Evolutionary conservation across 2,888 invertebrate species (phyloP), one percentile per base, ranked within the genome.

Genomic region (Pandemis corylana): DNA sequence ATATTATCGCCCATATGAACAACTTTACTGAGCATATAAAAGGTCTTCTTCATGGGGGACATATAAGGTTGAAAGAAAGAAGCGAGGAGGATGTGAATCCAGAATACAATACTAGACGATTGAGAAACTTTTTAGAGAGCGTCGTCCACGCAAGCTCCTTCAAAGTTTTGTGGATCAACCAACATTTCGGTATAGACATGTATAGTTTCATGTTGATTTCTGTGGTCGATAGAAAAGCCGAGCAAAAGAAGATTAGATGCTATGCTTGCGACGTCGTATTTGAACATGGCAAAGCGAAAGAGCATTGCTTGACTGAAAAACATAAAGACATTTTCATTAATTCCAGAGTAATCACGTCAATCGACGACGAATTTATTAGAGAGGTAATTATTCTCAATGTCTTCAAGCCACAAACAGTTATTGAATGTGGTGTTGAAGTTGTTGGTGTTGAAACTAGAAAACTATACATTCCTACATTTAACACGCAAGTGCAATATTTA

Each of bases 351-450:
- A 20, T 87, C 9, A 75, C 77, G 15, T 77, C 79, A 20, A 72
- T 77, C 5, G 61, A 80, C 2, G 71, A 74, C 0, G 87, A 88
- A 70, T 87, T 88, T 75, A 77, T 91, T 10, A 84, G 92, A 84
- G 83, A 90, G 85, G 92, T 91, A 81, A 80, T 78, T 9, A 62
- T 28, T 20, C 28, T 62, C 9, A n/a, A 12, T n/a, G n/a, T 51
- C n/a, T n/a, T 15, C 15, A 15, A 20, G 3, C 12, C 44, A 44
- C 9, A 1, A 44, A 7, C 28, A 4, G 44, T 5, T 1, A 44
- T 44, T 6, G 46, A 49, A 49, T 12, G 7, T n/a, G n/a, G n/a
- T n/a, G n/a, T 0, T 7, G 1, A 5, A 0, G 7, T 51, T n/a
- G n/a, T n/a, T n/a, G n/a, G n/a, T n/a, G n/a, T 46, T 12, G 12